Base-by-base conservation (phyloP, 1,140 invertebrate genomes). In the Nixonia krombeini region DNA sequence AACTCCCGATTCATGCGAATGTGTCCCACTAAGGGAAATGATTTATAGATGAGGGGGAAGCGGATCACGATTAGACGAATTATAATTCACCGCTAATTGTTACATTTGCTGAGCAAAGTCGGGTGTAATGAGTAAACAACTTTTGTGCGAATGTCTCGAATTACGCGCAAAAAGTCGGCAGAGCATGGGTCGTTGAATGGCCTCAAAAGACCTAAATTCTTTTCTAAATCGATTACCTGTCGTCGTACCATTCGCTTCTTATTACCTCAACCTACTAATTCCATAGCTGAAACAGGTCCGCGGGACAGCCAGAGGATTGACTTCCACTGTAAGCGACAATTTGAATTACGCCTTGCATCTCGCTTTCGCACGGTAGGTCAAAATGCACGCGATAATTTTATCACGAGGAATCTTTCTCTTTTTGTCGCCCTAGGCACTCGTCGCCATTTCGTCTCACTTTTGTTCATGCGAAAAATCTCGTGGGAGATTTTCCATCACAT, bases 201-300 rank as follows among this genome's bases (percentile, higher is more conserved):
- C 70, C 65, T 76, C 72, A 76, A 77, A 73, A 73, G 72, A 76
- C 70, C 70, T 74, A 52, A 74, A 81, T 79, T 79, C 76, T 80
- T 75, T 73, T 78, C 70, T 70, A 70, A 76, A 79, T 78, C 72
- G 71, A 80, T 81, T 79, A 73, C 57, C 57, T 70, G 66, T 41
- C 65, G 56, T 50, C 51, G 13, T 17, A 35, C 45, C 52, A 62
- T 57, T 80, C 53, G 70, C 74, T 79, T 75, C 68, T 78, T 79
- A 81, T 82, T 81, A 79, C 74, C 55, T 74, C 75, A 77, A 79
- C 70, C 73, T 74, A 74, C 70, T 76, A 81, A 81, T 80, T 81
- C 70, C 41, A 64, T 33, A 13, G 25, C 47, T 53, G 56, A 65
- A 59, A 70, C 41, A 68, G 44, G 49, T 63, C 56, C 51, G 50